Conservation (phyloP, 2,797 vertebrate genomes). For the Molossus alvarezi region DNA sequence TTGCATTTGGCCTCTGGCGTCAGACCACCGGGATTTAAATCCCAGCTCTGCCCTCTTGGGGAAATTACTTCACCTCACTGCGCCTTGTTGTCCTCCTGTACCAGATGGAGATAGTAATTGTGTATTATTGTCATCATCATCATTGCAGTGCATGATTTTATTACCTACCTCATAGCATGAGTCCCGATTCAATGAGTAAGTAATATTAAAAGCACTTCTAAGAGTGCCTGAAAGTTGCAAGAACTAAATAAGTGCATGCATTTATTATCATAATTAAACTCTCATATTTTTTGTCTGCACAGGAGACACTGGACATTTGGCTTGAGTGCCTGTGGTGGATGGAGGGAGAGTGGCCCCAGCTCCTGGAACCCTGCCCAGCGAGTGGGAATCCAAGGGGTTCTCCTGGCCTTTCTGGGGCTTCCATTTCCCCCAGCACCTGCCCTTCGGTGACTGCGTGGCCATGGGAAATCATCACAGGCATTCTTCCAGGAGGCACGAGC, state of each 20-base stretch:
- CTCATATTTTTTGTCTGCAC: neutral
- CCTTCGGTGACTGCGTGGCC: conserved; percentile 12
- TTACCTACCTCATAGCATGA: neutral
- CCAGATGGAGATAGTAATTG: neutral
- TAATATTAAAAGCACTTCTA: neutral
- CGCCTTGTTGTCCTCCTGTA: neutral
- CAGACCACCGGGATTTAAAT: neutral
- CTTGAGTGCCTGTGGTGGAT: neutral
- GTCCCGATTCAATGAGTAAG: neutral
- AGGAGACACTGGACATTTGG: neutral
- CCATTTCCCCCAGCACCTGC: neutral
- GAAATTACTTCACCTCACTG: neutral
- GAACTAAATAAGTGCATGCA: neutral
- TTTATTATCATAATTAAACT: neutral
- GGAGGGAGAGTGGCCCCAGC: neutral
- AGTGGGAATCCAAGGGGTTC: conserved; percentile 14
- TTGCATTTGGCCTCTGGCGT: neutral
- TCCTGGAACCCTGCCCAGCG: neutral
- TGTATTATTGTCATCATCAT: neutral
- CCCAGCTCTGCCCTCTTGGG: neutral
- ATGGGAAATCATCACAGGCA: neutral
- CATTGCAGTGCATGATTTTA: neutral
- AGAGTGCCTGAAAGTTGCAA: neutral
- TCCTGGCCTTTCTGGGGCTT: neutral
- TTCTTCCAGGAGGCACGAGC: neutral